Evolutionary conservation across 2,888 invertebrate species (phyloP).

Genomic region (Pachymerium ferrugineum): DNA sequence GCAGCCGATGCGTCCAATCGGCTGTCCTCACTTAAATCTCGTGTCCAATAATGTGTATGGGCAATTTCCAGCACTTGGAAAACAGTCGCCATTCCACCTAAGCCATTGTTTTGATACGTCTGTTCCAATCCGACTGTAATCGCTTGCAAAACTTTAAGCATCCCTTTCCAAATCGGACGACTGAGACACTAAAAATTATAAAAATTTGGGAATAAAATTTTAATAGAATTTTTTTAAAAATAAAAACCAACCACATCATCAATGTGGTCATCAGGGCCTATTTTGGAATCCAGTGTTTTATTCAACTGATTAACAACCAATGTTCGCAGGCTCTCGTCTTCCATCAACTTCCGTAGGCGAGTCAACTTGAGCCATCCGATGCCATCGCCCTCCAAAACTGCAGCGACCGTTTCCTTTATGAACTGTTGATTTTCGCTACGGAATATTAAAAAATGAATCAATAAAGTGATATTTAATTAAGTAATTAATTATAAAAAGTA

Average conservation of each 20-base stretch:
- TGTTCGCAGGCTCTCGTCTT: conserved; percentile 96
- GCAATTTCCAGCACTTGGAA: conserved; percentile 96
- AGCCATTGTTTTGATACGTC: conserved; percentile 85
- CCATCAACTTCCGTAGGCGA: conserved; percentile 90
- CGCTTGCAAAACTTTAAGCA: conserved; percentile 84
- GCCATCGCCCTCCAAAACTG: conserved; percentile 83
- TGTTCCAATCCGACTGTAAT: conserved; percentile 84
- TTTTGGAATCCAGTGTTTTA: conserved; percentile 83
- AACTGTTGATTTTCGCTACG: conserved; percentile 81
- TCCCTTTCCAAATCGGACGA: conserved; percentile 91
- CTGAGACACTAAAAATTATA: conserved; percentile 65
- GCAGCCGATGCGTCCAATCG: conserved; percentile 41
- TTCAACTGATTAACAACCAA: conserved; percentile 92
- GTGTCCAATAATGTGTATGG: conserved; percentile 96
- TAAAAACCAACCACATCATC: conserved; percentile 82
- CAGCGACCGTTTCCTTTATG: conserved; percentile 79
- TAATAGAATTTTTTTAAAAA: not conserved
- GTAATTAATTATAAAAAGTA: not conserved
- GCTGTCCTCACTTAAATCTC: conserved; percentile 62
- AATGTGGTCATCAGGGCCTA: conserved; percentile 91
- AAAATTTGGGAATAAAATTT: conserved; percentile 6
- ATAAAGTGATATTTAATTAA: not conserved
- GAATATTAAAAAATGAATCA: not conserved
- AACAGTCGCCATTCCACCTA: conserved; percentile 95
- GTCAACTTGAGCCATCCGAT: conserved; percentile 95